A percentile compares a stretch with the other conserved stretches of the same genome.
Conservation (phyloP, 2,888 invertebrate genomes). For the Noctua fimbriata region DNA sequence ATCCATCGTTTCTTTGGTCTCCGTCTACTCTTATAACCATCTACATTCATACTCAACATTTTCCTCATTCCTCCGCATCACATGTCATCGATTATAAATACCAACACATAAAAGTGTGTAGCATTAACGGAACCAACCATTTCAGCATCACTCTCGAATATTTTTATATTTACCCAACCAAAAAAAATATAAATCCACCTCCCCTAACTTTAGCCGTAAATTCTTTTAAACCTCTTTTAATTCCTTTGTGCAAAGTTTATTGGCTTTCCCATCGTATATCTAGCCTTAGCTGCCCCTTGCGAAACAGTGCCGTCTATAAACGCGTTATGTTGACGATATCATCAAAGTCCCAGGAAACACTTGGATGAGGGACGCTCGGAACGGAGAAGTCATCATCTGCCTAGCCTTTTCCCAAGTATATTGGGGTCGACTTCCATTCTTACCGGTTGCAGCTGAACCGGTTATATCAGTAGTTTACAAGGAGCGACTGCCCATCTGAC, state of each 20-base stretch:
- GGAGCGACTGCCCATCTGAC: background rate
- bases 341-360: background rate
- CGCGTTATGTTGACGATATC: background rate
- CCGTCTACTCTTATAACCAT: no score
- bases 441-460: background rate
- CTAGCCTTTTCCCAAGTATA: background rate
- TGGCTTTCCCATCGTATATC: constrained; percentile 26
- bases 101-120: background rate
- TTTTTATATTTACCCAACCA: background rate
- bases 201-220: constrained; percentile 36
- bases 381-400: background rate
- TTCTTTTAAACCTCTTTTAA: constrained; percentile 41
- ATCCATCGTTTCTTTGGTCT: no score
- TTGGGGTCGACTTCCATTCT: background rate
- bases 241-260: constrained; percentile 31
- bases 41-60: no score
- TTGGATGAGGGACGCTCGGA: background rate
- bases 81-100: no score
- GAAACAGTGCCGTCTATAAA: background rate
- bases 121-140: background rate
- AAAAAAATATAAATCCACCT: constrained; percentile 7
- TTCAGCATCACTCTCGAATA: background rate
- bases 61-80: no score
- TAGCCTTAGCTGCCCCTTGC: background rate
- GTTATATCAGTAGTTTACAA: background rate